Evolutionary conservation across 2,797 vertebrate species (phyloP).

Genomic region (Tapirus indicus): DNA sequence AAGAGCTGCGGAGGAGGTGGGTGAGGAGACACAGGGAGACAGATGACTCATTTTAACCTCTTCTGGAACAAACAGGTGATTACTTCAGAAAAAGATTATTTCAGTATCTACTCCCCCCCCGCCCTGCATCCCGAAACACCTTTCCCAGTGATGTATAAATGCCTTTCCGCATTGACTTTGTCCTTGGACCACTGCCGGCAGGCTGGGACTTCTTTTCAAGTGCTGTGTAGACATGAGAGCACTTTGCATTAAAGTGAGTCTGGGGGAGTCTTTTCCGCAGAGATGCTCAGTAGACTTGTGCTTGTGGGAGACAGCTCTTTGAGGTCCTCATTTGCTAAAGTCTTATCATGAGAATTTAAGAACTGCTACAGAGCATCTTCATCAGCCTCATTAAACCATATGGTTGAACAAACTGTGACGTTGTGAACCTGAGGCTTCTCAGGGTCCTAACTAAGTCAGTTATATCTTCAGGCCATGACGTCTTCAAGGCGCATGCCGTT

Average conservation of each 20-base stretch:
- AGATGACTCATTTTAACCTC: slow-evolving; percentile 43
- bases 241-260: background rate
- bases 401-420: background rate
- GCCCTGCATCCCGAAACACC: background rate
- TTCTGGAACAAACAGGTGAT: slow-evolving; percentile 63
- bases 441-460: background rate
- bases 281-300: background rate
- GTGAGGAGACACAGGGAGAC: background rate
- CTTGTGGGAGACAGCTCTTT: background rate
- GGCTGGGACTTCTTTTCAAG: background rate
- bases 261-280: background rate
- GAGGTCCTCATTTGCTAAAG: background rate
- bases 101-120: background rate
- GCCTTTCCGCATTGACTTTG: background rate
- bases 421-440: background rate
- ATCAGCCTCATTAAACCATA: background rate
- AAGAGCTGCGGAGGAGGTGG: slow-evolving; percentile 3
- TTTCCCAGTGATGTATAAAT: background rate
- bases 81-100: slow-evolving; percentile 55
- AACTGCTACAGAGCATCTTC: background rate
- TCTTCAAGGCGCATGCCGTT: background rate
- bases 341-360: background rate
- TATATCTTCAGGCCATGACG: background rate
- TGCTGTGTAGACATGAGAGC: background rate
- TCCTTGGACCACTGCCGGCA: background rate